These are phyloP conservation scores for Capreolus pygargus DNA, from an alignment of 2,113 vertebrate genomes.

Conservation along the genomic window DNA sequence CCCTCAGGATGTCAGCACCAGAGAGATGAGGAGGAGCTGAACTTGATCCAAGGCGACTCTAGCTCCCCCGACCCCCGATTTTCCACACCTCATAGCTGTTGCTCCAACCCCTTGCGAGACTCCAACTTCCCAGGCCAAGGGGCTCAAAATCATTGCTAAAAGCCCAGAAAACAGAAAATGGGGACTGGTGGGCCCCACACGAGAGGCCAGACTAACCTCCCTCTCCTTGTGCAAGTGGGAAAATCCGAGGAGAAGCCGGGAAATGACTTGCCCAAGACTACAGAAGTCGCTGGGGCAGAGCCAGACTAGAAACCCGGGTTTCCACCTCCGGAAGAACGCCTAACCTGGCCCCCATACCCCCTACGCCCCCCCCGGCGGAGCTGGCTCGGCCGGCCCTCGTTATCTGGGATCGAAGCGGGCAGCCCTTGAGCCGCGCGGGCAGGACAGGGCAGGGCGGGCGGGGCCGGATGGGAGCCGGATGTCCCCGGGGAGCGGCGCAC, in stretches of 20 bases:
- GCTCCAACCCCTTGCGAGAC: neutral
- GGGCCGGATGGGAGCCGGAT: constrained; percentile 54
- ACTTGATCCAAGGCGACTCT: neutral
- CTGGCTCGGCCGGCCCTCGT: neutral
- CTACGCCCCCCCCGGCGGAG: neutral
- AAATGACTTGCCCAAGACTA: constrained; percentile 57
- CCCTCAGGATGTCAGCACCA: neutral
- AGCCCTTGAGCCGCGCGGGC: neutral
- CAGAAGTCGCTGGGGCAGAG: neutral
- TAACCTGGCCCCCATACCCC: neutral
- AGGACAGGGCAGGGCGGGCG: neutral
- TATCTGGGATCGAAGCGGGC: neutral
- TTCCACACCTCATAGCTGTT: neutral
- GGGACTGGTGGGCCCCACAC: neutral
- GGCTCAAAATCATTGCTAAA: neutral
- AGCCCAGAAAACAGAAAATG: neutral
- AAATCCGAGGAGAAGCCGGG: neutral
- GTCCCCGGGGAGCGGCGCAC: neutral
- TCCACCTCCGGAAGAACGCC: constrained; percentile 12
- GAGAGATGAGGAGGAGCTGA: neutral
- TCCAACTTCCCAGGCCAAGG: neutral
- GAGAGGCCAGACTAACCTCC: neutral
- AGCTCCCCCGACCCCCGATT: neutral
- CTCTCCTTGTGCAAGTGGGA: neutral
- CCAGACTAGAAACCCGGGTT: neutral